Base-by-base conservation (phyloP, 2,113 vertebrate genomes). In the Platysteira castanea region DNA sequence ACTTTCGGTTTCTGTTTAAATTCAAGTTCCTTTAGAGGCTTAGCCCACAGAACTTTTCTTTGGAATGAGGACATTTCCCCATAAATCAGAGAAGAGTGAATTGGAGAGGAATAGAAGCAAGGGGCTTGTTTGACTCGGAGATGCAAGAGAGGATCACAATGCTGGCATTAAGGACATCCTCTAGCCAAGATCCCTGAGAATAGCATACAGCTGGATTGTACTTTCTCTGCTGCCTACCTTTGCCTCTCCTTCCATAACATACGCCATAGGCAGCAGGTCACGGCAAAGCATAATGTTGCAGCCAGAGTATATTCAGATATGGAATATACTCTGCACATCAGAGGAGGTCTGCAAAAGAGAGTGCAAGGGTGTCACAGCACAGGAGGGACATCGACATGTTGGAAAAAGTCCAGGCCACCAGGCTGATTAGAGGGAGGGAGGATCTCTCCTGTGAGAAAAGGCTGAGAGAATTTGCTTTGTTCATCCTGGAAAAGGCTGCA, bases 61-160 rank as follows among this genome's bases (percentile, higher is more conserved):
- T 30, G 30, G 9, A 37, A 1, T 63, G 44, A 41, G 33, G 21
- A 27, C 0, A 0, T 19, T 80, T 49, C 14, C 7, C 8, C 9
- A 1, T 13, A 41, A 57, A 16, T 28, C 11, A 10, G 30, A 37
- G 37, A 54, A 28, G 8, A 33, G 16, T 4, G 1, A n/a, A 3
- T 33, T 11, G 33, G 56, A 20, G 24, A 50, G 12, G 9, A 27
- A 11, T 17, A 26, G 1, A 13, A 57, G 41, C 30, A 68, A 59
- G 30, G 0, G 0, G 4, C 1, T 13, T 21, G 13, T 67, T 76
- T 64, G 12, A 4, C 18, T 68, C 0, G 0, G 21, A 70, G 6
- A 8, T 33, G 14, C 17, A 4, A 5, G 10, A 69, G 26, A 16
- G 8, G 5, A 10, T 59, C 33, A 23, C 0, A 0, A 2, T 0